These are phyloP conservation scores for Hipposideros larvatus DNA, from an alignment of 2,797 vertebrate genomes.

Conservation along the genomic window DNA sequence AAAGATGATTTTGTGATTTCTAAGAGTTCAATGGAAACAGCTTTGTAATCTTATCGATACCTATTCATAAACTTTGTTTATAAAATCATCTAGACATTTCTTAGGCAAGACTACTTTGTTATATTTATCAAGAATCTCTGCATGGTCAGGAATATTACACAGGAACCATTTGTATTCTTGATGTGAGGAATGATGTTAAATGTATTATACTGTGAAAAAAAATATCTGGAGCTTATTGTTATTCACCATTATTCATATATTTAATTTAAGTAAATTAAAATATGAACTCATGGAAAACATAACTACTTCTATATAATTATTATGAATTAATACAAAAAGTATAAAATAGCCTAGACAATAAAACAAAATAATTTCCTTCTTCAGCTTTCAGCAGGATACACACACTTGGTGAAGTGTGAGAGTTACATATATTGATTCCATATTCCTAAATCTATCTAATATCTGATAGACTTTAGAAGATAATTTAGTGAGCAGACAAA, in stretches of 20 bases:
- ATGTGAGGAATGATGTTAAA: background rate
- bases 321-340: slow-evolving; percentile 20
- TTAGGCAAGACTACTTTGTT: background rate
- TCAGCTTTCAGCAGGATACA: background rate
- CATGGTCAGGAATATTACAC: background rate
- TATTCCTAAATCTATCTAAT: background rate
- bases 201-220: background rate
- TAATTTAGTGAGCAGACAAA: background rate
- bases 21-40: background rate
- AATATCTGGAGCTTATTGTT: background rate
- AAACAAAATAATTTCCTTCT: slow-evolving; percentile 18
- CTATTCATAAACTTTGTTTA: slow-evolving; percentile 36
- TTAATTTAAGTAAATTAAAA: slow-evolving; percentile 25
- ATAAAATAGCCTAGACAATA: background rate
- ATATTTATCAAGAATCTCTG: background rate
- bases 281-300: background rate
- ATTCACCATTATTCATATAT: background rate
- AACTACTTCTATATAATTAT: background rate
- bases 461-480: background rate
- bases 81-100: slow-evolving; percentile 36
- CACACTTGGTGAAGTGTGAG: background rate
- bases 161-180: background rate
- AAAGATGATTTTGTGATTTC: background rate
- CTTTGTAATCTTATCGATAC: background rate
- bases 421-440: background rate